These are phyloP conservation scores for Parnassius orleans DNA, from an alignment of 2,888 invertebrate species.

Conservation along the genomic window DNA sequence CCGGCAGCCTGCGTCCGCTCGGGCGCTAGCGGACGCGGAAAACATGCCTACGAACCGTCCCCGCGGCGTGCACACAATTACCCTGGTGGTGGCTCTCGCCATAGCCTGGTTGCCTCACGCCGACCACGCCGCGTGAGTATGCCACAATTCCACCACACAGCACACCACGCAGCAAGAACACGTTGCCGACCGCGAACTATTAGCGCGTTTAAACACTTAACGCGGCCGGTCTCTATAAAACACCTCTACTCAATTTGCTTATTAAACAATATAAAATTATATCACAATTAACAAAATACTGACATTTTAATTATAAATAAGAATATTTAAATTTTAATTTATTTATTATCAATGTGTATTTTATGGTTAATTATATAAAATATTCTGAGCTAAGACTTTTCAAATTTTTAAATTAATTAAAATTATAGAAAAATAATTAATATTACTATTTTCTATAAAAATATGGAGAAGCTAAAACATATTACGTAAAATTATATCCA, in stretches of 20 bases:
- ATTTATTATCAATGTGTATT: no score
- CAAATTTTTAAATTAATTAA: no score
- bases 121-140: slow-evolving; percentile 70
- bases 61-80: slow-evolving; percentile 65
- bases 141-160: not conserved
- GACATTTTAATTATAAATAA: no score
- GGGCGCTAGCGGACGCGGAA: slow-evolving; percentile 53
- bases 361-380: no score
- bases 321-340: no score
- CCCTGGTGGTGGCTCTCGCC: slow-evolving; percentile 63
- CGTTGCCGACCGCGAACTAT: not conserved
- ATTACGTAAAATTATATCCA: no score
- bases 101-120: slow-evolving; percentile 62
- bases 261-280: not conserved
- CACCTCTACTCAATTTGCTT: not conserved
- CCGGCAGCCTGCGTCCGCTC: slow-evolving; percentile 61
- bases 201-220: not conserved
- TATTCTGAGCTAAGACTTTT: no score
- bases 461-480: no score
- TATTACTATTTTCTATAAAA: no score
- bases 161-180: slow-evolving; percentile 9
- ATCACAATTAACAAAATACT: no score
- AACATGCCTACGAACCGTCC: slow-evolving; percentile 65
- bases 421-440: no score
- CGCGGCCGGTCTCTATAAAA: not conserved